A percentile compares a stretch with the other conserved stretches of the same genome.
These are phyloP conservation scores for Selenia dentaria DNA, from an alignment of 2,888 invertebrate genomes.

Conservation along the genomic window DNA sequence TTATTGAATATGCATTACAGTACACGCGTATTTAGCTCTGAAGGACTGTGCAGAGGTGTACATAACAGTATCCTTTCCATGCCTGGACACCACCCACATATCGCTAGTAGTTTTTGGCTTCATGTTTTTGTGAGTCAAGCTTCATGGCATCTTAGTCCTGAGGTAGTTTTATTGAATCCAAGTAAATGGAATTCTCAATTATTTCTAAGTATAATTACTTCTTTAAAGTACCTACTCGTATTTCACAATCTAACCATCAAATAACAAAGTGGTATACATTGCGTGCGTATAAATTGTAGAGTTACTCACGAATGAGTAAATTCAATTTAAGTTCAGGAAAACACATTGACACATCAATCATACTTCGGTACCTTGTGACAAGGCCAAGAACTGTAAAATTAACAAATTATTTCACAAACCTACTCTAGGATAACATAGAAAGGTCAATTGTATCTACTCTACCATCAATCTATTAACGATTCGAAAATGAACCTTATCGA, in stretches of 20 bases:
- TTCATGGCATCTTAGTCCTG: no score
- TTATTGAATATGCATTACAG: no score
- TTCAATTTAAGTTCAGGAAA: slow-evolving; percentile 8
- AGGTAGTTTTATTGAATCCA: no score
- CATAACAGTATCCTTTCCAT: no score
- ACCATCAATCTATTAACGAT: background rate
- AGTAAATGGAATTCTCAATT: no score
- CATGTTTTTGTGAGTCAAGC: no score
- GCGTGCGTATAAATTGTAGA: slow-evolving; percentile 4
- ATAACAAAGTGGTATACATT: background rate
- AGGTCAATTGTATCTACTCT: slow-evolving; percentile 19
- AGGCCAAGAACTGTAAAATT: slow-evolving; percentile 12
- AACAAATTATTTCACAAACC: slow-evolving; percentile 17
- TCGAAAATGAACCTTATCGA: slow-evolving; percentile 1
- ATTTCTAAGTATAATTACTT: no score
- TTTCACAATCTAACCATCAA: slow-evolving; percentile 1
- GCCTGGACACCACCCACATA: no score
- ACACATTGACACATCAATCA: slow-evolving; percentile 12
- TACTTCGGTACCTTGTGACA: background rate
- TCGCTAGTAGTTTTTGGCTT: no score
- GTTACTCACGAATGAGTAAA: slow-evolving; percentile 1
- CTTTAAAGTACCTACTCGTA: no score
- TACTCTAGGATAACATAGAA: slow-evolving; percentile 6
- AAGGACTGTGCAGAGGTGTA: no score
- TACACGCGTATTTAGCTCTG: no score